These are phyloP conservation scores for Callithrix jacchus DNA, from an alignment of 2,113 vertebrate species.

Conservation along the genomic window DNA sequence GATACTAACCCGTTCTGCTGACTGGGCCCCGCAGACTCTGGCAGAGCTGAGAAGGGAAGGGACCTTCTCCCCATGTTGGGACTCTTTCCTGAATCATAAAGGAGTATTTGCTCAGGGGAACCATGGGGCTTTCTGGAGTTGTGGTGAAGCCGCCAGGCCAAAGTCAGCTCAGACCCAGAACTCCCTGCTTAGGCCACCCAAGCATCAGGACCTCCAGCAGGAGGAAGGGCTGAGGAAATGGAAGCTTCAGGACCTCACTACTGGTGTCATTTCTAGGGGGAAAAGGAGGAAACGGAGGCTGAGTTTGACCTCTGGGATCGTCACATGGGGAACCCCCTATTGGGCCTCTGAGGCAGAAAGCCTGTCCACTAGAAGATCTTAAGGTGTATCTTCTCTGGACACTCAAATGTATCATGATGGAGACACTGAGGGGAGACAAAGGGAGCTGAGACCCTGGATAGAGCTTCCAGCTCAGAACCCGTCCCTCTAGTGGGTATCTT, in stretches of 20 bases:
- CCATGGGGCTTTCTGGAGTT: background rate
- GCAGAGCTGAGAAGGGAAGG: background rate
- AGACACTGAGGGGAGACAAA: background rate
- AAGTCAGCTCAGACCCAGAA: background rate
- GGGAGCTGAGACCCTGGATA: background rate
- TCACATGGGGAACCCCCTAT: background rate
- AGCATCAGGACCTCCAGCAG: background rate
- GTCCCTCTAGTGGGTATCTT: background rate
- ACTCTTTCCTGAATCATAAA: background rate
- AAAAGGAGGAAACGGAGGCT: background rate
- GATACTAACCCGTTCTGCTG: too few species aligned
- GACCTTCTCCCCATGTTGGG: background rate
- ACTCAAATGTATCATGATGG: background rate
- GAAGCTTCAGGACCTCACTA: background rate
- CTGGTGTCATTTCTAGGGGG: background rate
- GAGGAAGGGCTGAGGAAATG: background rate
- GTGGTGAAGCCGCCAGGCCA: background rate
- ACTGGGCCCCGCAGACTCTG: background rate
- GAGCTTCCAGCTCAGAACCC: background rate
- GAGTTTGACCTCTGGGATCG: background rate
- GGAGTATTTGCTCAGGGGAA: background rate
- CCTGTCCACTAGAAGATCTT: background rate
- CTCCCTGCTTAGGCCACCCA: background rate
- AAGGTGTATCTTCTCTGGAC: background rate
- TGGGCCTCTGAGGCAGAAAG: background rate